phyloP scores from a whole-genome alignment of 2,113 vertebrate genomes.

The Amphiprion percula region DNA sequence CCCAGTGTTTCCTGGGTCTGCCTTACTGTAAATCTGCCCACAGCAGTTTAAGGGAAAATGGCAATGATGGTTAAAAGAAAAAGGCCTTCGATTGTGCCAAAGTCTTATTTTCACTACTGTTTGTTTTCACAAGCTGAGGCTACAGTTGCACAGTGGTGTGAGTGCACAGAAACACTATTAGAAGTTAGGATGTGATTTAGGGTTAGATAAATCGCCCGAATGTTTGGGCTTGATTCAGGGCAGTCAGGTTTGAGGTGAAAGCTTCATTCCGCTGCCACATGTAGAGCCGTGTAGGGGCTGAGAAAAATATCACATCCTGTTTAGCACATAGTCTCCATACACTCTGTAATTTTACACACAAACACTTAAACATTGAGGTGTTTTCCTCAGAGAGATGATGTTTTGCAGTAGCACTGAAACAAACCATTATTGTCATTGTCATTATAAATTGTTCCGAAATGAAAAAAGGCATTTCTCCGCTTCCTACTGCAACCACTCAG shows the following conservation, averaged over 20 bases:
- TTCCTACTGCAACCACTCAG: background rate
- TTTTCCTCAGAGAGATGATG: background rate
- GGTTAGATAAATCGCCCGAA: conserved; percentile 29
- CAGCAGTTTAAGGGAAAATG: conserved; percentile 48
- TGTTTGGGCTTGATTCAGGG: conserved; percentile 30
- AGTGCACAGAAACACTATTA: conserved; percentile 16
- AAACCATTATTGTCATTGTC: background rate
- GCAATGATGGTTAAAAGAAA: background rate
- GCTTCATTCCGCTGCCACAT: conserved; percentile 20
- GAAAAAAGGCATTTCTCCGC: background rate
- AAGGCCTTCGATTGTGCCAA: background rate
- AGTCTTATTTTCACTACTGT: conserved; percentile 28
- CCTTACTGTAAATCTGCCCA: conserved; percentile 68
- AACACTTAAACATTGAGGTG: background rate
- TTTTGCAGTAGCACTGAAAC: background rate
- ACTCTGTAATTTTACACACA: background rate
- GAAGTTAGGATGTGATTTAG: conserved; percentile 10
- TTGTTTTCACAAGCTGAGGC: conserved; percentile 22
- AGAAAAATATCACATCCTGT: conserved; percentile 73
- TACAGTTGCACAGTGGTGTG: conserved; percentile 18
- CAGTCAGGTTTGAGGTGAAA: conserved; percentile 35
- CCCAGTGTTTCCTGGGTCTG: conserved; percentile 58
- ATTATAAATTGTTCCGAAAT: too few species aligned
- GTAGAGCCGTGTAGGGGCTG: conserved; percentile 37
- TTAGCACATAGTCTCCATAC: conserved; percentile 63